Evolutionary conservation across 2,797 vertebrate species (phyloP).

Genomic region (Eulemur rubriventer): DNA sequence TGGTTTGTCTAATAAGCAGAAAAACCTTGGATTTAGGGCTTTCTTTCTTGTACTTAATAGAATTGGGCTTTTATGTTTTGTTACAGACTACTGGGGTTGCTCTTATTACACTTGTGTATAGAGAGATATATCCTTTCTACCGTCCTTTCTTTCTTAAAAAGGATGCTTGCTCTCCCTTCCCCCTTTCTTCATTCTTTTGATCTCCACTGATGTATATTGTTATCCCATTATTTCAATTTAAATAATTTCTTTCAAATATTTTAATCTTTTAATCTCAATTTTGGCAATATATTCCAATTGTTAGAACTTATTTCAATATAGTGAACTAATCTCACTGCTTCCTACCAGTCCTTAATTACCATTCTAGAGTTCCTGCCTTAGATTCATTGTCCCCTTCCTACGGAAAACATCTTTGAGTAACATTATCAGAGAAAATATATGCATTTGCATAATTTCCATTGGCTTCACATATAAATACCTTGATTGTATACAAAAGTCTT

Average conservation of each 20-base stretch:
- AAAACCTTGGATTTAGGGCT: not conserved
- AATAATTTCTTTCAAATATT: slow-evolving; percentile 28
- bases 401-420: not conserved
- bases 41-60: not conserved
- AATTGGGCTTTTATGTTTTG: not conserved
- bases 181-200: not conserved
- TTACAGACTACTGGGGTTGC: not conserved
- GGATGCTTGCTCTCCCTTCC: not conserved
- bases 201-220: not conserved
- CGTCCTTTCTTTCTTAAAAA: not conserved
- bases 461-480: not conserved
- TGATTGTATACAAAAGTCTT: not conserved
- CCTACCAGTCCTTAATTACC: not conserved
- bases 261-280: not conserved
- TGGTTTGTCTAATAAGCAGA: not conserved
- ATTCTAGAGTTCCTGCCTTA: not conserved
- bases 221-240: not conserved
- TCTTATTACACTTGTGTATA: not conserved
- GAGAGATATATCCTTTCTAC: not conserved
- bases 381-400: not conserved
- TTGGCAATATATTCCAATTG: not conserved
- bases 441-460: not conserved
- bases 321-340: not conserved
- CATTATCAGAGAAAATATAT: not conserved
- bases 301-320: not conserved